These are phyloP conservation scores for Microctonus aethiopoides DNA, from an alignment of 2,888 invertebrate genomes.

Conservation along the genomic window DNA sequence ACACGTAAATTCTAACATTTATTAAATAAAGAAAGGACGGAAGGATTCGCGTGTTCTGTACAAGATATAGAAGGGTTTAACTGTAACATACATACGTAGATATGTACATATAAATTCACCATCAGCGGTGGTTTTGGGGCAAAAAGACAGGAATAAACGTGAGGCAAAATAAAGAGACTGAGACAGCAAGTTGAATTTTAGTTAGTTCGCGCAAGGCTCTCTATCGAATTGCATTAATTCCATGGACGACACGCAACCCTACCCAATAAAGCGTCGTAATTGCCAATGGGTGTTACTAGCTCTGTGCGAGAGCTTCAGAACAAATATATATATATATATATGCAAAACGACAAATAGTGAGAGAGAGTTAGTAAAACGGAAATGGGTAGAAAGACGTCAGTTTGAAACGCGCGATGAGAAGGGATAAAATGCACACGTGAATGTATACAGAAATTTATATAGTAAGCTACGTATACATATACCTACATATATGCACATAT, in stretches of 20 bases:
- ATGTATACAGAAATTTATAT: conserved; percentile 33
- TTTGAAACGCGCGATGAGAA: conserved; percentile 3
- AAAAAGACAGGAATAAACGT: no score
- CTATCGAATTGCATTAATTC: conserved; percentile 56
- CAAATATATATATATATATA: conserved; percentile 35
- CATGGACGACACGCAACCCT: conserved; percentile 56
- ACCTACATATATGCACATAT: no score
- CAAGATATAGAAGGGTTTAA: conserved; percentile 6
- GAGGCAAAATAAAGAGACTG: not conserved
- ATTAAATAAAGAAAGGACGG: not conserved
- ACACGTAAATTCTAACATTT: no score
- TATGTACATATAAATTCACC: conserved; percentile 1
- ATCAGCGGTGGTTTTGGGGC: not conserved
- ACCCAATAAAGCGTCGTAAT: conserved; percentile 60
- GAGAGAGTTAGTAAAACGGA: conserved; percentile 19
- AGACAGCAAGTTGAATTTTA: not conserved
- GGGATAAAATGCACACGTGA: conserved; percentile 3
- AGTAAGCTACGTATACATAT: no score
- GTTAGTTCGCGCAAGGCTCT: conserved; percentile 33
- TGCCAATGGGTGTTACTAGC: conserved; percentile 58
- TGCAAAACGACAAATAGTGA: not conserved
- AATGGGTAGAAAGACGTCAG: conserved; percentile 21
- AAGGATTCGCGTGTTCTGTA: conserved; percentile 31
- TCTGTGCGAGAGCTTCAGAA: conserved; percentile 44
- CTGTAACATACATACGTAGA: no score